Base-by-base conservation (phyloP, 1,140 invertebrate genomes). In the Copidosoma floridanum region DNA sequence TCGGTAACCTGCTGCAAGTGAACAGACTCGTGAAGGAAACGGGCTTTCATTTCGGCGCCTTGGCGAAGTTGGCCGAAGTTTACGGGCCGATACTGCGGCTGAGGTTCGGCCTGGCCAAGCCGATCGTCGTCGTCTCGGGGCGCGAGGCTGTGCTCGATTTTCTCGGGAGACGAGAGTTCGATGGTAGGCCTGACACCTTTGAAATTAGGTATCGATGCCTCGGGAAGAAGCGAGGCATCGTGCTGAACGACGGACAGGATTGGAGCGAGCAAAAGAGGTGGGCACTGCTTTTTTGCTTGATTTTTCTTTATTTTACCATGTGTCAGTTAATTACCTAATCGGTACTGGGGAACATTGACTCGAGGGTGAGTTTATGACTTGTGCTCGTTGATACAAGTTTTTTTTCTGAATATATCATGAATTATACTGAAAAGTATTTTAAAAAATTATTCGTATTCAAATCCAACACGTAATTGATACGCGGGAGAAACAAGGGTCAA, bases 241-340 rank as follows among this genome's bases (percentile, higher is more conserved):
- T 79, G 4, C 79, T 81, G 7, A 76, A 72, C 5, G 79, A 80
- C 38, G 77, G 75, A 1, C 63, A 71, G 32, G 54, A 72, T 8
- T 82, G 79, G 79, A 51, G 14, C 6, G 67, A 72, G n/a, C 74
- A 79, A 59, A 71, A 77, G 68, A 82, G 83, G 70, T 77, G 64
- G 50, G 8, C 29, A 29, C 32, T 54, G n/a, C n/a, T 29, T 23
- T 52, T 32, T 38, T 24, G n/a, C n/a, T n/a, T n/a, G n/a, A 23
- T 47, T 47, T 53, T 37, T 51, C 37, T 10, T 50, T 48, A 43
- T 57, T 52, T n/a, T 41, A 41, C 40, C n/a, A 6, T 41, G 3
- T 12, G 40, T 5, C 40, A n/a, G 4, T 5, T n/a, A n/a, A n/a
- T n/a, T n/a, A n/a, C n/a, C n/a, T n/a, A n/a, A n/a, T n/a, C n/a